phyloP scores from a whole-genome alignment of 2,888 invertebrate species.

The Prostheceraeus crozeri region DNA sequence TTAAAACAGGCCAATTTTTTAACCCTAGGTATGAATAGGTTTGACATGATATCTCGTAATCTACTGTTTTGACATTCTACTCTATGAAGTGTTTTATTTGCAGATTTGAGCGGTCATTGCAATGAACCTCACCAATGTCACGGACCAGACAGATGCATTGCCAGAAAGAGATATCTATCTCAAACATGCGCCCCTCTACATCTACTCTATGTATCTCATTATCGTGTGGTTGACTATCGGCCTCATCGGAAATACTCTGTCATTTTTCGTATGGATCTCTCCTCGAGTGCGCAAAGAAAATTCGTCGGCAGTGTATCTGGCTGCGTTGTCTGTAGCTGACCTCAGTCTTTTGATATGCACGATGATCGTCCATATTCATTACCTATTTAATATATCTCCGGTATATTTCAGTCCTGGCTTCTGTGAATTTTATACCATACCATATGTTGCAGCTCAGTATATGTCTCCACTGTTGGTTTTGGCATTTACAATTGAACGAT shows the following conservation, averaged over 20 bases:
- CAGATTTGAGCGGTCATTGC: too few relatives aligned
- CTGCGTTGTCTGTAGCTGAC: conserved; percentile 51
- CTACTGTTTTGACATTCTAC: too few relatives aligned
- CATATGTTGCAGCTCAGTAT: conserved; percentile 50
- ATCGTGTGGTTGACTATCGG: conserved; percentile 53
- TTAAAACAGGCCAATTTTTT: too few relatives aligned
- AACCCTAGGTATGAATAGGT: too few relatives aligned
- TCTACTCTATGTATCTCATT: too few relatives aligned
- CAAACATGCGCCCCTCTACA: too few relatives aligned
- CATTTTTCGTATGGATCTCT: conserved; percentile 52
- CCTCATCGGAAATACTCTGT: conserved; percentile 50
- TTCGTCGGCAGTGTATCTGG: conserved; percentile 54
- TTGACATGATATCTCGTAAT: too few relatives aligned
- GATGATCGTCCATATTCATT: conserved; percentile 49
- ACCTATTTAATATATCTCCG: conserved; percentile 50
- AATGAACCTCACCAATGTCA: too few relatives aligned
- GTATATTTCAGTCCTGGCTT: conserved; percentile 45
- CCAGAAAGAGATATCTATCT: too few relatives aligned
- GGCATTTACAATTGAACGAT: conserved; percentile 54
- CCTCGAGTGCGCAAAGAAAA: conserved; percentile 49
- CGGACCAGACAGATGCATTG: too few relatives aligned
- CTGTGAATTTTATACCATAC: conserved; percentile 50
- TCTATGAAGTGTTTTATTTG: too few relatives aligned
- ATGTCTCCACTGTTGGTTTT: conserved; percentile 53
- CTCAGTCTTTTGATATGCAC: conserved; percentile 48